phyloP scores from a whole-genome alignment of 2,113 vertebrate genomes.

The Toxostoma redivivum region DNA sequence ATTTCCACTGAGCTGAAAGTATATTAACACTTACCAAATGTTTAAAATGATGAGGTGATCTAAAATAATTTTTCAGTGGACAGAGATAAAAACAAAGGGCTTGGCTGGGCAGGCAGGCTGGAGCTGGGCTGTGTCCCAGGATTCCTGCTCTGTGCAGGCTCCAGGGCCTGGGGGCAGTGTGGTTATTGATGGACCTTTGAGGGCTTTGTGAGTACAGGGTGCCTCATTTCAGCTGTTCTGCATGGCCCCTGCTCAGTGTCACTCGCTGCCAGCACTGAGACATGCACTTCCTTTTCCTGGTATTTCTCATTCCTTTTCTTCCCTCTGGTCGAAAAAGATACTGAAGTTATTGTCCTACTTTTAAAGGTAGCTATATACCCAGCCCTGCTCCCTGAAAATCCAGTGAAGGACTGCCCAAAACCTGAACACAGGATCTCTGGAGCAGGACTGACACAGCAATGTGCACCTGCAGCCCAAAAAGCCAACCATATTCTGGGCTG shows the following conservation, averaged over 20 bases:
- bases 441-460: neutral
- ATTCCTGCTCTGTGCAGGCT: neutral
- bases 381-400: neutral
- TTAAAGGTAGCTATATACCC: neutral
- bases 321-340: neutral
- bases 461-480: neutral
- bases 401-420: neutral
- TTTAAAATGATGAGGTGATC: slow-evolving; percentile 25
- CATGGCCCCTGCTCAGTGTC: neutral
- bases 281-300: neutral
- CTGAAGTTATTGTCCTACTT: neutral
- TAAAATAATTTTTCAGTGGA: neutral
- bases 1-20: slow-evolving; percentile 45
- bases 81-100: neutral
- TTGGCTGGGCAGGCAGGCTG: fast-evolving
- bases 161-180: neutral
- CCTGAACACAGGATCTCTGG: neutral
- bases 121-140: neutral
- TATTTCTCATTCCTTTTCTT: neutral
- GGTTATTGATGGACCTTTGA: neutral
- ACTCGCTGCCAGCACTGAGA: neutral
- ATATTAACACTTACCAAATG: slow-evolving; percentile 53
- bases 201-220: neutral
- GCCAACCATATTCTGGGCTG: neutral
- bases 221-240: neutral